Evolutionary conservation across 2,888 invertebrate species (phyloP).

Genomic region (Psococerastis gibbosa): DNA sequence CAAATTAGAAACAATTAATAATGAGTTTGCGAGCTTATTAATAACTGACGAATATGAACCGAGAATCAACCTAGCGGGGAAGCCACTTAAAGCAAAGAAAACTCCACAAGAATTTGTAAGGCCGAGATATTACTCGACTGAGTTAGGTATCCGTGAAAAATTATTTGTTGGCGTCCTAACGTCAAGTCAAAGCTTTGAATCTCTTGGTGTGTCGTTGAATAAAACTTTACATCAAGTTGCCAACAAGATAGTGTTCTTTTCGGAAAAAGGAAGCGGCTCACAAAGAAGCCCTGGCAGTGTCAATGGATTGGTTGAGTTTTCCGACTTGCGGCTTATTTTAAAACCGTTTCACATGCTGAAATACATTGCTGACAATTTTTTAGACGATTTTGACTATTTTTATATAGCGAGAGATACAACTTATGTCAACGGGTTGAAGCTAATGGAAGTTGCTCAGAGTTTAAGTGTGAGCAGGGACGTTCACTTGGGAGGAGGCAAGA

Average conservation of each 20-base stretch:
- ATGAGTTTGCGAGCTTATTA: too few relatives aligned
- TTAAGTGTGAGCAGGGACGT: conserved; percentile 73
- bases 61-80: conserved; percentile 27
- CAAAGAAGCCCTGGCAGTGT: conserved; percentile 24
- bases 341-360: conserved; percentile 76
- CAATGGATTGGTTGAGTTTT: conserved; percentile 64
- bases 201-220: conserved; percentile 67
- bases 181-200: conserved; percentile 48
- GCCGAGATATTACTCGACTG: conserved; percentile 86
- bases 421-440: conserved; percentile 61
- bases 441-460: conserved; percentile 49
- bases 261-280: conserved; percentile 30
- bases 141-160: conserved; percentile 80
- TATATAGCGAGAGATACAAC: conserved; percentile 68
- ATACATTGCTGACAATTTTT: conserved; percentile 74
- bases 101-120: conserved; percentile 45
- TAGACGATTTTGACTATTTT: conserved; percentile 85
- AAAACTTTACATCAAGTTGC: conserved; percentile 68
- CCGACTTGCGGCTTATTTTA: conserved; percentile 53
- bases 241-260: conserved; percentile 67
- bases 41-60: conserved; percentile 31
- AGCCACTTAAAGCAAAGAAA: conserved; percentile 28
- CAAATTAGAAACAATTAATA: conserved; percentile 14
- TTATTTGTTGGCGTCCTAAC: conserved; percentile 74
- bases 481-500: conserved; percentile 52